These are phyloP conservation scores for Bombyx mori DNA, from an alignment of 1,140 invertebrate genomes.

Conservation along the genomic window DNA sequence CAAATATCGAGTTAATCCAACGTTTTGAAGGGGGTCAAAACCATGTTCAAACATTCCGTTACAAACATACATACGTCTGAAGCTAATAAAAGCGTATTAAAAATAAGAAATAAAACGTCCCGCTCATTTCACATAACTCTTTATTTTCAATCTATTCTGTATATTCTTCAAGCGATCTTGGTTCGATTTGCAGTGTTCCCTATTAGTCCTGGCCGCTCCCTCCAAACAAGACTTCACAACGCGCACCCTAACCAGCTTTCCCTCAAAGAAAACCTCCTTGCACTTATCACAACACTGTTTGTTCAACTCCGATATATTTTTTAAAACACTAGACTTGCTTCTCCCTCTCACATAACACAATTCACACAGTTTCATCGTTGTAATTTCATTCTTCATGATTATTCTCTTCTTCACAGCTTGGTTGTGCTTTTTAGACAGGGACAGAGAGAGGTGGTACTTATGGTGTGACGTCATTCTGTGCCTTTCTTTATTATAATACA, in stretches of 20 bases:
- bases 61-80: too few species aligned
- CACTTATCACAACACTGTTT: neutral
- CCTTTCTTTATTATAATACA: too few species aligned
- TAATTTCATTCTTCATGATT: neutral
- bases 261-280: neutral
- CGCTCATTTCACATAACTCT: neutral
- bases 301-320: neutral
- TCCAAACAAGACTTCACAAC: neutral
- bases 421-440: neutral
- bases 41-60: too few species aligned
- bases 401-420: neutral
- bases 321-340: neutral
- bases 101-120: neutral
- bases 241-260: neutral
- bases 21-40: too few species aligned
- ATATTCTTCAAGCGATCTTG: slow-evolving; percentile 1
- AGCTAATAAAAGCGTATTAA: neutral
- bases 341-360: neutral
- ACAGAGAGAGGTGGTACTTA: neutral
- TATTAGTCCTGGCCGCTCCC: neutral
- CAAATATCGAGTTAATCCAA: too few species aligned
- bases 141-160: slow-evolving; percentile 4
- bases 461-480: too few species aligned
- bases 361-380: neutral
- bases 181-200: neutral